Evolutionary conservation across 2,888 invertebrate genomes (phyloP).

Genomic region (Drosophila melanosoma): DNA sequence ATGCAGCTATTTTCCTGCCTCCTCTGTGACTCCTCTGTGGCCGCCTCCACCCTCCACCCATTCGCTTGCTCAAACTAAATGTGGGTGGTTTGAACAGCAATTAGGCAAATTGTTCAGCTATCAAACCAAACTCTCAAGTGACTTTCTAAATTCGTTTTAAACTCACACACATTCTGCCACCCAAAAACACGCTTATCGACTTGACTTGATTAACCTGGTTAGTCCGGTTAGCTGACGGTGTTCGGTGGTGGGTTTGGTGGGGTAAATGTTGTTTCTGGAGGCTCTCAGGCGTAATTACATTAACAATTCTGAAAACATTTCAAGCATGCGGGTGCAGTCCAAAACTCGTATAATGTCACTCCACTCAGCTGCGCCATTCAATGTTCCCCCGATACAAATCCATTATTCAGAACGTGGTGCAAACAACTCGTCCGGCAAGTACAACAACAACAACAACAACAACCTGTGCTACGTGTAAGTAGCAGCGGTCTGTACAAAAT

Average conservation of each 20-base stretch:
- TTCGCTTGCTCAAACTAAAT: background rate
- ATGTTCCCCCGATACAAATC: conserved; percentile 72
- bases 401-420: conserved; percentile 77
- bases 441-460: conserved; percentile 35
- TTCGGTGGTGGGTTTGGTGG: background rate
- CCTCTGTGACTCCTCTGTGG: background rate
- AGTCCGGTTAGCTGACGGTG: conserved; percentile 20
- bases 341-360: conserved; percentile 68
- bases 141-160: conserved; percentile 52
- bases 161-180: conserved; percentile 26
- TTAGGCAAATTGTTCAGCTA: conserved; percentile 69
- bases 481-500: conserved; percentile 36
- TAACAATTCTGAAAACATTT: conserved; percentile 75
- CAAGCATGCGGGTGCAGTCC: conserved; percentile 26
- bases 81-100: conserved; percentile 40
- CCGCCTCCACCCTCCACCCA: no score
- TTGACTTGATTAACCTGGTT: conserved; percentile 59
- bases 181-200: conserved; percentile 45
- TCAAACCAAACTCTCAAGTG: conserved; percentile 16
- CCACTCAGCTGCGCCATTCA: conserved; percentile 63
- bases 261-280: conserved; percentile 1
- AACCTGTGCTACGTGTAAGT: conserved; percentile 62
- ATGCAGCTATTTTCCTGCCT: conserved; percentile 3
- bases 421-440: conserved; percentile 71
- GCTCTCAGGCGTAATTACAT: conserved; percentile 76